Conservation (phyloP, 2,797 vertebrate genomes). For the Sciaenops ocellatus region DNA sequence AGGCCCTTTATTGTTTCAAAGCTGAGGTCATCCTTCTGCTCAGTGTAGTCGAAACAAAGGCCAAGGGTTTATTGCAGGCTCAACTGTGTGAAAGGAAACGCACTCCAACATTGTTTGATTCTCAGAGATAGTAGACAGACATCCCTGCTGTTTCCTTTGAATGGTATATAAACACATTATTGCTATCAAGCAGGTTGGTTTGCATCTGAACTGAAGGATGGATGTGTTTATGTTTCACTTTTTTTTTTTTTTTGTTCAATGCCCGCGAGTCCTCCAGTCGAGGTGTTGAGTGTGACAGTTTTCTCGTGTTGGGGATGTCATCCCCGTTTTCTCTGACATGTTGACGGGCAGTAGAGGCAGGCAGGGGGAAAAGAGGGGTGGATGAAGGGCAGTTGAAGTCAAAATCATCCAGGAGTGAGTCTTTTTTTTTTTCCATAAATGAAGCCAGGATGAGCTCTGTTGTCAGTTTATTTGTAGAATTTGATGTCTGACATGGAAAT, state of each 20-base stretch:
- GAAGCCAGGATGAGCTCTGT: not conserved
- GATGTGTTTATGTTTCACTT: not conserved
- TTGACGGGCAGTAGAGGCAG: slow-evolving; percentile 63
- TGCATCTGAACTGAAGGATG: slow-evolving; percentile 7
- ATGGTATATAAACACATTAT: slow-evolving; percentile 13
- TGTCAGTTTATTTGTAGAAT: slow-evolving; percentile 9
- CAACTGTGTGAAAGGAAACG: slow-evolving; percentile 98
- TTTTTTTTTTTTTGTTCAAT: slow-evolving; percentile 20
- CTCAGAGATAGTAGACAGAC: slow-evolving; percentile 72
- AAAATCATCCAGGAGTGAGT: slow-evolving; percentile 24
- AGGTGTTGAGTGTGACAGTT: slow-evolving; percentile 69
- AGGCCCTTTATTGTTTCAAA: slow-evolving; percentile 97
- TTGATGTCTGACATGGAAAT: slow-evolving; percentile 22
- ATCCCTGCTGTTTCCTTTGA: slow-evolving; percentile 67
- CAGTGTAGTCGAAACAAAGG: slow-evolving; percentile 93
- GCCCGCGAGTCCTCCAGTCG: slow-evolving; percentile 42
- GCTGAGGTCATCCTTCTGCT: slow-evolving; percentile 99
- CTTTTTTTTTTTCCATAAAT: not conserved
- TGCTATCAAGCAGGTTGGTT: slow-evolving; percentile 27
- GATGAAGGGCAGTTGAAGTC: slow-evolving; percentile 53
- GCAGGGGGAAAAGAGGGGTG: not conserved
- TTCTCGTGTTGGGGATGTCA: slow-evolving; percentile 67
- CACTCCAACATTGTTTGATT: slow-evolving; percentile 93
- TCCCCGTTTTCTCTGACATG: slow-evolving; percentile 61
- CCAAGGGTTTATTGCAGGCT: slow-evolving; percentile 94